Percentiles rank a stretch among this genome's conserved stretches.
Conservation (phyloP, 2,113 vertebrate species). For the Panurus biarmicus region DNA sequence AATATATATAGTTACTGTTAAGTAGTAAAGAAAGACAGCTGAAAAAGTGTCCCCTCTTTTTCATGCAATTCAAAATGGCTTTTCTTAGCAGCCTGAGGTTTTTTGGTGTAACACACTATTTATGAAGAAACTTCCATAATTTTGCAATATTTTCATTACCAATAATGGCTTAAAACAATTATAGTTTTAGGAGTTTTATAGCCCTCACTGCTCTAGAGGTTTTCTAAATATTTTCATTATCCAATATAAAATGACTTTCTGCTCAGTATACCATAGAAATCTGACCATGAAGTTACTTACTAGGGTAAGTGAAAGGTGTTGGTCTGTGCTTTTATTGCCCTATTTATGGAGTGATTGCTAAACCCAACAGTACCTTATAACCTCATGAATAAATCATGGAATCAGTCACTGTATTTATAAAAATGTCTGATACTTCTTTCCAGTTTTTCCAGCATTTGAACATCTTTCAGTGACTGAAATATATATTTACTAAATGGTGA, state of each 20-base stretch:
- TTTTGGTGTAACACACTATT: neutral
- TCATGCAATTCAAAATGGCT: neutral
- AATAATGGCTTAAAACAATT: constrained; percentile 50
- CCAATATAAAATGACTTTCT: constrained; percentile 73
- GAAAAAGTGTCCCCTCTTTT: neutral
- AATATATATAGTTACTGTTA: neutral
- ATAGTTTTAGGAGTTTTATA: constrained; percentile 62
- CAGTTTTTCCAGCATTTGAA: constrained; percentile 36
- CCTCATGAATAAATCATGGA: constrained; percentile 71
- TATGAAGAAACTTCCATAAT: neutral
- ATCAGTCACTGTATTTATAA: constrained; percentile 53
- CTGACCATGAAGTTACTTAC: constrained; percentile 71
- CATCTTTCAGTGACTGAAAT: constrained; percentile 34
- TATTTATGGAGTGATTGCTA: constrained; percentile 69
- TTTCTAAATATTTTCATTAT: constrained; percentile 66
- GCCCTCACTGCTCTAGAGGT: constrained; percentile 49
- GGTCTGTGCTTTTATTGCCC: constrained; percentile 77
- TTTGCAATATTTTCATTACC: constrained; percentile 36
- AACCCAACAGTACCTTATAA: constrained; percentile 68
- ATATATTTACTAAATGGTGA: neutral
- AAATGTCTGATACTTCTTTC: constrained; percentile 49
- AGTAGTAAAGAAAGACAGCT: neutral
- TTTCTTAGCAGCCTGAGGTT: neutral
- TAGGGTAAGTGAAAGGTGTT: constrained; percentile 58
- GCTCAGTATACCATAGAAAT: constrained; percentile 70